Conservation (phyloP, 92 coral and sea anemone species). For the Phenganax stokvisi region DNA sequence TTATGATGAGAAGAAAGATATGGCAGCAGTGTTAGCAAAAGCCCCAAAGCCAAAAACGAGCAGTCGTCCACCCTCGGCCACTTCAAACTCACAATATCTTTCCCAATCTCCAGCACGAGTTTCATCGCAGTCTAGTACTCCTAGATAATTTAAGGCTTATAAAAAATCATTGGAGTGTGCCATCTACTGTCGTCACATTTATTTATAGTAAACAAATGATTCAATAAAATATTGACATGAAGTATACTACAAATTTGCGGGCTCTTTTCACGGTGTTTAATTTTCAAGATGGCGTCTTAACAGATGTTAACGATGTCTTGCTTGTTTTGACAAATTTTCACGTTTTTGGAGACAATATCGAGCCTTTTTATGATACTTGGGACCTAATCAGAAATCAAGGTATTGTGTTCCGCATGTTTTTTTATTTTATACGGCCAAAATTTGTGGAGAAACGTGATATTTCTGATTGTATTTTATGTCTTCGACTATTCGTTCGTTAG, state of each 20-base stretch:
- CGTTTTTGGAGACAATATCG: background rate
- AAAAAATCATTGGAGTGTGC: background rate
- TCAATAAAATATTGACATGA: background rate
- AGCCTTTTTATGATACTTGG: background rate
- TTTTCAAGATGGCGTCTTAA: too few relatives aligned
- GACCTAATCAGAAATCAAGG: background rate
- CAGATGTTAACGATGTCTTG: too few relatives aligned
- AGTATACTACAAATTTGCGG: too few relatives aligned
- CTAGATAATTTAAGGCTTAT: background rate
- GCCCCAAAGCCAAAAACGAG: slow-evolving; percentile 85
- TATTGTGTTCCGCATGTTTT: background rate
- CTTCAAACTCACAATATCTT: slow-evolving; percentile 25
- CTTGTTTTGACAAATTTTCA: background rate
- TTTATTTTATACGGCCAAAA: background rate
- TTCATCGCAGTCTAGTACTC: slow-evolving; percentile 32
- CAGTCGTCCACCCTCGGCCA: slow-evolving; percentile 71
- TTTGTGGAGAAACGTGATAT: too few relatives aligned
- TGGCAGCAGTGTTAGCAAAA: slow-evolving; percentile 59
- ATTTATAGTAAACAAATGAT: background rate
- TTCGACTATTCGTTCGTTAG: too few relatives aligned
- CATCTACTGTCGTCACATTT: background rate
- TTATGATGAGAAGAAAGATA: slow-evolving; percentile 87
- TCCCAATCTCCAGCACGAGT: slow-evolving; percentile 29
- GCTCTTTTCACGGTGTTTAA: too few relatives aligned
- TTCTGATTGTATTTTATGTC: too few relatives aligned